phyloP scores from a whole-genome alignment of 2,113 vertebrate species.

The Scolopax mira region DNA sequence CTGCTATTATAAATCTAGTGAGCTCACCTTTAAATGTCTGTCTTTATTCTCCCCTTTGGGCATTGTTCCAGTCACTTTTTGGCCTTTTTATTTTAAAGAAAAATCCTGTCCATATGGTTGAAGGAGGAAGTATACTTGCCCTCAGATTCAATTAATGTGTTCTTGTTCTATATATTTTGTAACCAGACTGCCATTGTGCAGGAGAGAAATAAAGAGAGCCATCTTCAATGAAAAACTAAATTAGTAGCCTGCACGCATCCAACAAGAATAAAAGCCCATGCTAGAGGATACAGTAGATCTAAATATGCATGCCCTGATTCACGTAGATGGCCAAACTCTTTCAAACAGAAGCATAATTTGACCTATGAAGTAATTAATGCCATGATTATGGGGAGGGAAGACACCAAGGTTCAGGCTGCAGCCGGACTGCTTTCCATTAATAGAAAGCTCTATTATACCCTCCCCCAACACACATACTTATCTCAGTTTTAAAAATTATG shows the following conservation, averaged over 20 bases:
- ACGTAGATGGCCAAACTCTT: neutral
- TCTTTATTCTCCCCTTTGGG: slow-evolving; percentile 56
- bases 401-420: slow-evolving; percentile 39
- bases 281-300: slow-evolving; percentile 6
- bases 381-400: slow-evolving; percentile 32
- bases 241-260: slow-evolving; percentile 6
- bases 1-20: slow-evolving; percentile 49
- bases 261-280: neutral
- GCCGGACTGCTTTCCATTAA: slow-evolving; percentile 30
- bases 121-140: slow-evolving; percentile 12
- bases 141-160: slow-evolving; percentile 14
- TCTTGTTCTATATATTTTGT: slow-evolving; percentile 1
- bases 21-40: slow-evolving; percentile 50
- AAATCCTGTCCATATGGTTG: neutral
- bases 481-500: neutral
- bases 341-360: slow-evolving; percentile 23
- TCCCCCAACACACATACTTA: neutral
- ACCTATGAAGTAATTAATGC: slow-evolving; percentile 54
- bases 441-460: slow-evolving; percentile 37
- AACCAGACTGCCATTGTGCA: neutral
- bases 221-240: slow-evolving; percentile 24
- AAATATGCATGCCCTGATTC: slow-evolving; percentile 2
- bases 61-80: slow-evolving; percentile 53
- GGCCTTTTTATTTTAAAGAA: slow-evolving; percentile 60
- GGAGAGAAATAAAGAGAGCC: neutral